A percentile compares a stretch with the other conserved stretches of the same genome.
These are phyloP conservation scores for Lindbergichthys nudifrons DNA, from an alignment of 2,797 vertebrate species.

Conservation along the genomic window DNA sequence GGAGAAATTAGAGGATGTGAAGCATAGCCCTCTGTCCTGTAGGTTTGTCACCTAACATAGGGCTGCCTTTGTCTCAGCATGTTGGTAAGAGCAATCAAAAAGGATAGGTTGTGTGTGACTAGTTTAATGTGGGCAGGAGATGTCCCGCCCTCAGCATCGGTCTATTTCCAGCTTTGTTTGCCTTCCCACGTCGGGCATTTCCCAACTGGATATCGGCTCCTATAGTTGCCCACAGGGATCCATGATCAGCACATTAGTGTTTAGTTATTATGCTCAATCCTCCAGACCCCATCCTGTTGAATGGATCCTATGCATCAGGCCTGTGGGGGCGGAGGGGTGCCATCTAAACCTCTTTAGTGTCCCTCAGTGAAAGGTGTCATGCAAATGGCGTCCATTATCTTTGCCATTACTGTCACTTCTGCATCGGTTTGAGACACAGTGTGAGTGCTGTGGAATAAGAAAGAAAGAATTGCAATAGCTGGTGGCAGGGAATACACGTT, in stretches of 20 bases:
- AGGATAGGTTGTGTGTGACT: conserved; percentile 47
- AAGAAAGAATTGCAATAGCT: conserved; percentile 57
- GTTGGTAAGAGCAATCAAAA: conserved; percentile 35
- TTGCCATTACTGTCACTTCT: conserved; percentile 59
- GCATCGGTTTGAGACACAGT: conserved; percentile 40
- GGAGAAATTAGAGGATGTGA: conserved; percentile 68
- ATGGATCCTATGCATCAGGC: conserved; percentile 57
- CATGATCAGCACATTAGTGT: conserved; percentile 59
- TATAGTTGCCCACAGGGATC: conserved; percentile 56
- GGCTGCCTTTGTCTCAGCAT: conserved; percentile 59
- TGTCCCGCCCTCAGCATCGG: conserved; percentile 56
- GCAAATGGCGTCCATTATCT: conserved; percentile 76
- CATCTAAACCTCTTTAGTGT: conserved; percentile 72
- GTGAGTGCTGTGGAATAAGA: conserved; percentile 53
- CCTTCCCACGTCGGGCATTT: conserved; percentile 59
- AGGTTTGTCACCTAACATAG: conserved; percentile 61
- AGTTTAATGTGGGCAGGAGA: conserved; percentile 59
- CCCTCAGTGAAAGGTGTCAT: conserved; percentile 75
- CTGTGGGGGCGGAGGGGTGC: conserved; percentile 54
- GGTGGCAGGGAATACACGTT: conserved; percentile 63
- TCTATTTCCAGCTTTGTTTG: conserved; percentile 53
- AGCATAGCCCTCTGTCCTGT: conserved; percentile 56
- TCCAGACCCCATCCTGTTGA: conserved; percentile 53
- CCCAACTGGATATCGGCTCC: conserved; percentile 43
- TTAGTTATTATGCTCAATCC: conserved; percentile 51